These are phyloP conservation scores for Wiebesia pumilae DNA, from an alignment of 1,140 invertebrate species.

Conservation along the genomic window DNA sequence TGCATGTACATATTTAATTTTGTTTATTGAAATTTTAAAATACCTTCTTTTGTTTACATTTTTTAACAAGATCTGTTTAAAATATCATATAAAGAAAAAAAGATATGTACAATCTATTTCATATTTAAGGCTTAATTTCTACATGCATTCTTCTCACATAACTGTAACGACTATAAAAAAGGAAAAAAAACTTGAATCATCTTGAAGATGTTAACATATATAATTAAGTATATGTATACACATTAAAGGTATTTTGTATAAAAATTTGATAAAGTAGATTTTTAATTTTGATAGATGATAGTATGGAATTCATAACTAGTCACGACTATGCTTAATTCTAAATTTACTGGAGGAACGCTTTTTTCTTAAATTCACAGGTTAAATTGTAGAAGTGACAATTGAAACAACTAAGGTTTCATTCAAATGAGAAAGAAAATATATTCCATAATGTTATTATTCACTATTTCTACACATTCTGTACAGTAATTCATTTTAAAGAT, in stretches of 20 bases:
- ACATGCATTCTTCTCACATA: not conserved
- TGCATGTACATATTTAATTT: conserved; percentile 37
- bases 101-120: conserved; percentile 41
- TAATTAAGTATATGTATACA: conserved; percentile 47
- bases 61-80: no score
- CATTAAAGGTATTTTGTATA: conserved; percentile 51
- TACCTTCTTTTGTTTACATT: not conserved
- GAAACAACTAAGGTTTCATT: conserved; percentile 73
- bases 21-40: conserved; percentile 27
- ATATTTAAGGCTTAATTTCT: conserved; percentile 24
- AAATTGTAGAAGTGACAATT: conserved; percentile 53
- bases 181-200: not conserved
- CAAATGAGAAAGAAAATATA: conserved; percentile 76
- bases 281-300: conserved; percentile 24
- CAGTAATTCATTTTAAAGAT: conserved; percentile 75
- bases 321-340: conserved; percentile 21
- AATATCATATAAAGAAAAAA: conserved; percentile 54
- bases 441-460: conserved; percentile 77
- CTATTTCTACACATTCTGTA: conserved; percentile 77
- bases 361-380: conserved; percentile 56
- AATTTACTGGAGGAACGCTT: conserved; percentile 67
- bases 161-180: not conserved
- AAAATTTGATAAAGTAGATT: conserved; percentile 25
- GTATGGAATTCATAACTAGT: conserved; percentile 23
- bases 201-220: conserved; percentile 6